Base-by-base conservation (phyloP, 2,113 vertebrate genomes). In the Suricata suricatta region DNA sequence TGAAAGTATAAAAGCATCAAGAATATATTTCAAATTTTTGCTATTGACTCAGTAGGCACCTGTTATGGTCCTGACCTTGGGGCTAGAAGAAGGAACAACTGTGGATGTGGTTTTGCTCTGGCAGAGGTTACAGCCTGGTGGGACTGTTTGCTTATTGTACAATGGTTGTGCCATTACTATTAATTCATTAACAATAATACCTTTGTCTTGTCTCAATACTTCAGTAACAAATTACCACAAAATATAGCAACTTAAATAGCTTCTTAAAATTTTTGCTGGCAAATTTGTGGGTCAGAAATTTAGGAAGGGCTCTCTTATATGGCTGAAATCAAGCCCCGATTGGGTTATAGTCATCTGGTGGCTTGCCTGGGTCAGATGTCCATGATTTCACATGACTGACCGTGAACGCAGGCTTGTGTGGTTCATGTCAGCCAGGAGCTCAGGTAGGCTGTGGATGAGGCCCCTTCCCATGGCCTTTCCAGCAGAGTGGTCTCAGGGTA, bases 11-110 rank as follows among this genome's bases (percentile, higher is more conserved):
- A 96, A 60, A 54, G 2, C 19, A 57, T 72, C n/a, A 80, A 81
- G 57, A 41, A 31, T 68, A 66, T 27, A 90, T 93, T 93, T 81
- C 14, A 80, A 29, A 44, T 90, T 71, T 97, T 66, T 82, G 35
- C 33, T 87, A 82, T 6, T 64, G 14, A 14, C 29, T 66, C 69
- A 23, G 13, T 54, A 71, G 68, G 52, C 14, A 31, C 17, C 21
- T 38, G 57, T 27, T 25, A 1, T 14, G 14, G 50, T n/a, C 21
- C 19, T 14, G 38, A 63, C 16, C 8, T 84, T 35, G n/a, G 50
- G n/a, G 2, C 17, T 23, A 19, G 8, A 38, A 38, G 63, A 29
- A 7, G 60, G 16, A 60, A 25, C 7, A 16, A 16, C 13, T 64
- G 8, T 33, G 14, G 83, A 4, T 41, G 7, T 2, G 17, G 47